phyloP scores from a whole-genome alignment of 2,797 vertebrate genomes.

The Phataginus tricuspis region DNA sequence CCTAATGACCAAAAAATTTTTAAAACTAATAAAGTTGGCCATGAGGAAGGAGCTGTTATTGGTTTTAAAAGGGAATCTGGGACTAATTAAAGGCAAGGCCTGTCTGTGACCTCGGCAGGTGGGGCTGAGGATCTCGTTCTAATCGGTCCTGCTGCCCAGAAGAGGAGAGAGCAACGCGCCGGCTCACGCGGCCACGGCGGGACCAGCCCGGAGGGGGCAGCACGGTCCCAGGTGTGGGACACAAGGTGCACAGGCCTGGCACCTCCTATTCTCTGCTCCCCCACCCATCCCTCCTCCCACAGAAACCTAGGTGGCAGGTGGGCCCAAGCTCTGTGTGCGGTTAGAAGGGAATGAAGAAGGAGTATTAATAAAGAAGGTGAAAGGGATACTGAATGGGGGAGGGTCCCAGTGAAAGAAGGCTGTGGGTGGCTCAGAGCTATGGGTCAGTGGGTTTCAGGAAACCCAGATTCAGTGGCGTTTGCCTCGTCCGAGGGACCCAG shows the following conservation, averaged over 20 bases:
- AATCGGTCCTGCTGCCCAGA: neutral
- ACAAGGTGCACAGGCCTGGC: rapidly evolving
- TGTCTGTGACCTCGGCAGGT: neutral
- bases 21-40: neutral
- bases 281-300: neutral
- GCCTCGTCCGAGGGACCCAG: neutral
- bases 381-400: neutral
- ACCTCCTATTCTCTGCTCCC: neutral
- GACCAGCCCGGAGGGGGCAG: neutral
- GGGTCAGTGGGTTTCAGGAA: neutral
- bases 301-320: neutral
- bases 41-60: no score
- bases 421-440: rapidly evolving
- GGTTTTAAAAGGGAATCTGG: neutral
- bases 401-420: neutral
- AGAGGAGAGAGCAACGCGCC: rapidly evolving
- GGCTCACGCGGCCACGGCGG: rapidly evolving
- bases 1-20: rapidly evolving
- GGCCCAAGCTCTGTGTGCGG: no score
- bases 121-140: neutral
- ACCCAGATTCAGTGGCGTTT: neutral
- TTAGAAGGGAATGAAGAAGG: rapidly evolving
- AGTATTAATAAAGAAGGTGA: neutral
- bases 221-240: neutral
- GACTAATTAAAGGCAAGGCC: neutral